phyloP scores from a whole-genome alignment of 1,140 invertebrate genomes.

The Drosophila equinoxialis region DNA sequence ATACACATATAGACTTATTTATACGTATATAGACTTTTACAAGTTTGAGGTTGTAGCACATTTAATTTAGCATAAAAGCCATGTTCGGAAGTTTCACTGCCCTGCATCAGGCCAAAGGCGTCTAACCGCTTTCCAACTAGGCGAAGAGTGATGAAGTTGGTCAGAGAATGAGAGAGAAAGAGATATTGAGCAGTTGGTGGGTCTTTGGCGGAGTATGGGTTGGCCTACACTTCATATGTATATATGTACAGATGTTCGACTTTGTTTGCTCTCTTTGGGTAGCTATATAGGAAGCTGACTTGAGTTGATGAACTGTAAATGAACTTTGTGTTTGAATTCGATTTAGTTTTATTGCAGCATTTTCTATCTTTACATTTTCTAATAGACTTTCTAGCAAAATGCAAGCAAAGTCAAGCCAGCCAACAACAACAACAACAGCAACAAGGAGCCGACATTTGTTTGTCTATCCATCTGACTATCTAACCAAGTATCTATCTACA shows the following conservation, averaged over 20 bases:
- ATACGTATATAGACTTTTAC: slow-evolving; percentile 1
- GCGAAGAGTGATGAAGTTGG: background rate
- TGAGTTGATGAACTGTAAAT: slow-evolving; percentile 63
- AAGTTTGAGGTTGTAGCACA: slow-evolving; percentile 23
- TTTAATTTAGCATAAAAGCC: slow-evolving; percentile 61
- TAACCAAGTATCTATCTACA: background rate
- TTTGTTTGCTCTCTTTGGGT: slow-evolving; percentile 34
- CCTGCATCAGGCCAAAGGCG: slow-evolving; percentile 1
- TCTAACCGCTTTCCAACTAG: background rate
- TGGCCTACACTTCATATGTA: background rate
- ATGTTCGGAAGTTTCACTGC: slow-evolving; percentile 24
- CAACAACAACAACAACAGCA: background rate
- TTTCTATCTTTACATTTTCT: slow-evolving; percentile 35
- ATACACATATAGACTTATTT: background rate
- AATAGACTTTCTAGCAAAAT: slow-evolving; percentile 4
- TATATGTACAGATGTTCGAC: background rate
- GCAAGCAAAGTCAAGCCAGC: slow-evolving; percentile 1
- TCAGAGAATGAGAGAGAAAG: background rate
- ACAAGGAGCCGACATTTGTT: slow-evolving; percentile 4
- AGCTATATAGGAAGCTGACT: background rate
- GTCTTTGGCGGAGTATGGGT: background rate
- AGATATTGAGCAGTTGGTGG: background rate
- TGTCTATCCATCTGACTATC: slow-evolving; percentile 10
- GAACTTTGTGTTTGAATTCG: slow-evolving; percentile 61
- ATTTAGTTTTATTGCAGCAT: slow-evolving; percentile 55